Base-by-base conservation (phyloP, 2,888 invertebrate species). In the Brenthis ino region DNA sequence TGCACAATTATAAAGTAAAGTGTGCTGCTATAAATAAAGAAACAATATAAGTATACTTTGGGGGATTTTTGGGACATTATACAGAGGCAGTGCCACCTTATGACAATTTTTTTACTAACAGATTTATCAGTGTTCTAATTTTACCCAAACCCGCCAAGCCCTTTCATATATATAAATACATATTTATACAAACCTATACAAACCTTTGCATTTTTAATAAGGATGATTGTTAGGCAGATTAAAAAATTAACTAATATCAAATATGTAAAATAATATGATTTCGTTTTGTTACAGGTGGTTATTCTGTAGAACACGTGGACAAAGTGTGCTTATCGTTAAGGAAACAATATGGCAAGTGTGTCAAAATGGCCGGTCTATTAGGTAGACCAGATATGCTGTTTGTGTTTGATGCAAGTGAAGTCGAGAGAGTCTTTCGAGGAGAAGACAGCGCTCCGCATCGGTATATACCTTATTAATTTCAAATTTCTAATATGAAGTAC, bases 351-450 rank as follows among this genome's bases (percentile, higher is more conserved):
- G 96, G 96, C 0, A 94, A 94, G 67, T 94, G 96, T 60, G 96
- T 96, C 3, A 95, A 95, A 81, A 88, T 96, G 74, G 94, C 94
- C 0, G 95, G 95, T 0, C 85, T 96, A 2, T 82, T 96, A 0
- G 96, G 96, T 2, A 87, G 96, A 68, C 96, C 96, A 0, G 96
- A 96, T 75, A 95, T 96, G 95, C 89, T 96, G 50, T 96, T 96
- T 77, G 88, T 96, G 0, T 96, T 95, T 78, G 95, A 96, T 76
- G 95, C 96, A 0, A 92, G 94, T 37, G 95, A 95, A 78, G 95
- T 96, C 14, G 95, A 96, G 78, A 90, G 94, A 65, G 94, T 96
- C 0, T 96, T 95, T 76, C 85, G 96, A 14, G 94, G 94, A 33
- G 96, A 96, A 82, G 96, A 96, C 74, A 86, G 86, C 1, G 93